These are phyloP conservation scores for Colinus virginianus DNA, from an alignment of 2,113 vertebrate species.

Conservation along the genomic window DNA sequence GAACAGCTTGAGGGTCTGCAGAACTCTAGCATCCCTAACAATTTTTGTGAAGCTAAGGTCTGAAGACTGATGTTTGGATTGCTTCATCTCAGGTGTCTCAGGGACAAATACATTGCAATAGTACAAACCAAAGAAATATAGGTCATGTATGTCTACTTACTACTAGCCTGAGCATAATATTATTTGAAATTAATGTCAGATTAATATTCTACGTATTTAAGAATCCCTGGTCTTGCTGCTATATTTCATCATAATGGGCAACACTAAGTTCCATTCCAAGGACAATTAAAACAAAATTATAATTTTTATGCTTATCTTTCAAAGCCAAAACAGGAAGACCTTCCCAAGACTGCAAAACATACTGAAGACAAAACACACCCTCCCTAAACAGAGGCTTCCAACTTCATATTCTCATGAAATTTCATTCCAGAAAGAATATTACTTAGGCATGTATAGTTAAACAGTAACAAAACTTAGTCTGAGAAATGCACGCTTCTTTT, in stretches of 20 bases:
- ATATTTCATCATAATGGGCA: not conserved
- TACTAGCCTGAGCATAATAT: not conserved
- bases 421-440: not conserved
- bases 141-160: not conserved
- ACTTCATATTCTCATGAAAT: not conserved
- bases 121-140: not conserved
- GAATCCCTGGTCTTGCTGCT: not conserved
- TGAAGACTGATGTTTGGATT: not conserved
- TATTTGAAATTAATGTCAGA: not conserved
- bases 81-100: not conserved
- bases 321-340: not conserved
- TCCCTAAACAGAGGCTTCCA: not conserved
- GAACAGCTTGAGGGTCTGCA: not conserved
- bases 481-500: not conserved
- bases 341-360: not conserved
- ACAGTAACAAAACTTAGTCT: not conserved
- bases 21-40: not conserved
- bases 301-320: not conserved
- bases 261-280: not conserved
- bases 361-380: not conserved
- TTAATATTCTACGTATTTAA: not conserved
- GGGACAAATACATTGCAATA: not conserved
- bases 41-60: not conserved
- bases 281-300: not conserved
- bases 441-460: not conserved